Conservation (phyloP, 2,797 vertebrate genomes). For the Anabacerthia variegaticeps region DNA sequence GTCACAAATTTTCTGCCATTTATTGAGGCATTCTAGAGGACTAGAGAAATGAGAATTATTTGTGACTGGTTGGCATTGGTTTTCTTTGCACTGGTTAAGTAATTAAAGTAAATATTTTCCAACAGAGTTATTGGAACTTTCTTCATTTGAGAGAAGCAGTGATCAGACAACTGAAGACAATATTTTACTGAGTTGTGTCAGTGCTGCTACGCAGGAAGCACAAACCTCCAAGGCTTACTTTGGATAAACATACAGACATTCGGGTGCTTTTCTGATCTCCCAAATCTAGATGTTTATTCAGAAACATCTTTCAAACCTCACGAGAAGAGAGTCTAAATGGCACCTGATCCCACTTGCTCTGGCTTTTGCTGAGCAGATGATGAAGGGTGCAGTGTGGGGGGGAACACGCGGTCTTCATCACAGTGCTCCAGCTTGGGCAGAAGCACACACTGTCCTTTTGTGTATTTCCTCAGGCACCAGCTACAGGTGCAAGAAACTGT, state of each 20-base stretch:
- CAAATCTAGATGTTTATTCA: background rate
- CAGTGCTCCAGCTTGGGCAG: background rate
- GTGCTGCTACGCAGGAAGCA: background rate
- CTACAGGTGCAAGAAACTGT: background rate
- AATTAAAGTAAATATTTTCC: background rate
- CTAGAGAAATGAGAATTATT: background rate
- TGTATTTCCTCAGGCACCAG: background rate
- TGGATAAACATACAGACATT: background rate
- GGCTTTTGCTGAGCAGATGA: background rate
- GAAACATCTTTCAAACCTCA: background rate
- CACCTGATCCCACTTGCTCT: background rate
- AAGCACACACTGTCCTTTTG: background rate
- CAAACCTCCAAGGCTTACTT: background rate
- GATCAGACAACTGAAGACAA: background rate
- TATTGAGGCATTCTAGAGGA: background rate
- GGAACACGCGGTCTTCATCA: rapidly evolving
- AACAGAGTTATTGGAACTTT: background rate
- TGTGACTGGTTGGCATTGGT: background rate
- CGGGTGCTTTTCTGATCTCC: background rate
- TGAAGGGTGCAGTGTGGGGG: background rate
- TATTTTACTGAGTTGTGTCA: background rate
- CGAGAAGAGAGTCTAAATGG: background rate
- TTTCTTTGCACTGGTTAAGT: background rate
- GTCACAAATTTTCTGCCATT: background rate
- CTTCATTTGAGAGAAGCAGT: background rate